phyloP scores from a whole-genome alignment of 2,113 vertebrate genomes.

The Emydocephalus ijimae region DNA sequence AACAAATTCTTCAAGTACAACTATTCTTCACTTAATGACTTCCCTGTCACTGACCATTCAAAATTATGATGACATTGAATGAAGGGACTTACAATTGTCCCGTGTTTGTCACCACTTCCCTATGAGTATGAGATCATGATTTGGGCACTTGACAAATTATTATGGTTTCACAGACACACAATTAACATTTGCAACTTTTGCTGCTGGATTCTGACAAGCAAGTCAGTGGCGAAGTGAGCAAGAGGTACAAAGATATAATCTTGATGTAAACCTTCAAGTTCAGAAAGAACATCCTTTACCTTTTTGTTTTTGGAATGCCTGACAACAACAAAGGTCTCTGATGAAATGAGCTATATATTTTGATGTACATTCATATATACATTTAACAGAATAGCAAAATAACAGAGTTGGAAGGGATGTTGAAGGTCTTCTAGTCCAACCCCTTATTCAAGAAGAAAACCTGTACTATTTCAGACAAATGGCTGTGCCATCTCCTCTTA shows the following conservation, averaged over 20 bases:
- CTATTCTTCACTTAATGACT: background rate
- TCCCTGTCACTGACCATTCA: background rate
- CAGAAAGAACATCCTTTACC: background rate
- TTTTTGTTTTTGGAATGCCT: background rate
- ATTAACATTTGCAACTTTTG: background rate
- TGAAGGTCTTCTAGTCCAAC: background rate
- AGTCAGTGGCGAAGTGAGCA: background rate
- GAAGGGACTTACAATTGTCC: background rate
- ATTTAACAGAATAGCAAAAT: background rate
- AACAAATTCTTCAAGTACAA: background rate
- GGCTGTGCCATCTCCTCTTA: background rate
- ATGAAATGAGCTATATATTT: background rate
- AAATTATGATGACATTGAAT: background rate
- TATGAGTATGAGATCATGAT: background rate
- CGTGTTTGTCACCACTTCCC: background rate
- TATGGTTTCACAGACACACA: background rate
- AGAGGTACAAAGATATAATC: background rate
- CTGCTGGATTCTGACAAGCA: background rate
- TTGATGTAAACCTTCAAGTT: background rate
- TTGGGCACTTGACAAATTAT: background rate
- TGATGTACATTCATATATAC: background rate
- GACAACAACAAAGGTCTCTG: background rate
- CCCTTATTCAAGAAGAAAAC: background rate
- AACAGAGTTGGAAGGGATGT: background rate
- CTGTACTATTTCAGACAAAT: background rate